Evolutionary conservation across 2,797 vertebrate species (phyloP).

Genomic region (Ptychobarbus kaznakovi): DNA sequence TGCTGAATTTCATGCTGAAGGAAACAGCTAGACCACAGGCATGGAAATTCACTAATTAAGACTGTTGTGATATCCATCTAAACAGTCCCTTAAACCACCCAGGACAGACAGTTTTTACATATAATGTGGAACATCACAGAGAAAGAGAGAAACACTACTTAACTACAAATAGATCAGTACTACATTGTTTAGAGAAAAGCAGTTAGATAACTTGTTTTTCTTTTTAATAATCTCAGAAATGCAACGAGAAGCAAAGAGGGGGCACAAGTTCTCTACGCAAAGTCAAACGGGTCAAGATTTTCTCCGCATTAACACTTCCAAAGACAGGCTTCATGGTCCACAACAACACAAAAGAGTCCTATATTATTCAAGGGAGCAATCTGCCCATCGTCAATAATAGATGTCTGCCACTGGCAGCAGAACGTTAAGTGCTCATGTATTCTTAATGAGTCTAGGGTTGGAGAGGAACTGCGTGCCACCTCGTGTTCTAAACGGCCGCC

Average conservation of each 20-base stretch:
- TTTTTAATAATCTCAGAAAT: constrained; percentile 31
- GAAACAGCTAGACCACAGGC: constrained; percentile 40
- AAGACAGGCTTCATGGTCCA: constrained; percentile 31
- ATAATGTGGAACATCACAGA: neutral
- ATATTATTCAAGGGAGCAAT: constrained; percentile 62
- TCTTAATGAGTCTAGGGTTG: constrained; percentile 53
- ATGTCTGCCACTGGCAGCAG: constrained; percentile 45
- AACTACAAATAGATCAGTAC: constrained; percentile 22
- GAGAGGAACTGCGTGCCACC: constrained; percentile 33
- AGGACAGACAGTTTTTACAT: neutral
- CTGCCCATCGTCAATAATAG: constrained; percentile 63
- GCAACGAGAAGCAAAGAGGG: neutral
- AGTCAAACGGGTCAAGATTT: constrained; percentile 11
- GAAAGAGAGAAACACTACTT: neutral
- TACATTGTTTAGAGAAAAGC: constrained; percentile 1
- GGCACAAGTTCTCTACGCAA: neutral
- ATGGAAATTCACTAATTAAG: constrained; percentile 38
- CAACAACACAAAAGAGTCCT: constrained; percentile 40
- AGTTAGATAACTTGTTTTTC: neutral
- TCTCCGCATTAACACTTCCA: constrained; percentile 20
- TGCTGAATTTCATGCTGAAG: constrained; percentile 25
- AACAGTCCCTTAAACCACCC: constrained; percentile 26
- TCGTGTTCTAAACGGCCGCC: constrained; percentile 51
- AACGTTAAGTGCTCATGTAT: constrained; percentile 62
- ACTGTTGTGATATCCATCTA: constrained; percentile 37